These are phyloP conservation scores for Agriopis marginaria DNA, from an alignment of 2,888 invertebrate genomes.

Conservation along the genomic window DNA sequence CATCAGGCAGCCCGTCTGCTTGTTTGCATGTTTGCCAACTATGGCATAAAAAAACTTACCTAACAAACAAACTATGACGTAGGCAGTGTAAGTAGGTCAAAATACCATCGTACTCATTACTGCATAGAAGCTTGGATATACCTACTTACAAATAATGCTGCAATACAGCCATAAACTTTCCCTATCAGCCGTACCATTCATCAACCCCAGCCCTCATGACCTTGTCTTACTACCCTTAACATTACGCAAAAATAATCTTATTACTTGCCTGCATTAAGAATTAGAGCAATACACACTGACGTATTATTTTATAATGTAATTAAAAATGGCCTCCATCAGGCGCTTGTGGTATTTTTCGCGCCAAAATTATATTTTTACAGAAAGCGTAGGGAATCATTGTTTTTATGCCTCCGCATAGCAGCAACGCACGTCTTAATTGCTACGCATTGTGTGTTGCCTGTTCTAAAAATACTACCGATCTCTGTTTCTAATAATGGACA, in stretches of 20 bases:
- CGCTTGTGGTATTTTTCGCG: constrained; percentile 11
- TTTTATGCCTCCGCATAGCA: constrained; percentile 75
- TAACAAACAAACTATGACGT: neutral
- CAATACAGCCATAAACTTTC: constrained; percentile 1
- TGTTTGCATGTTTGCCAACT: too few relatives aligned
- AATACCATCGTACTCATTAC: neutral
- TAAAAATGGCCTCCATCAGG: constrained; percentile 2
- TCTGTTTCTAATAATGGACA: neutral
- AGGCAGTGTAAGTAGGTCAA: neutral
- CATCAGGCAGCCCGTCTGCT: too few relatives aligned
- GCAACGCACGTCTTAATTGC: constrained; percentile 64
- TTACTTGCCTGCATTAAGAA: constrained; percentile 8
- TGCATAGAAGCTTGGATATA: neutral
- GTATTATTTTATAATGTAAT: neutral
- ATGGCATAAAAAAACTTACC: neutral
- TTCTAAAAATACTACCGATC: constrained; percentile 10
- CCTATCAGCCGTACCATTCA: constrained; percentile 20
- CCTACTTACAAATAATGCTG: neutral
- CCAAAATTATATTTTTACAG: constrained; percentile 31
- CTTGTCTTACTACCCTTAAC: constrained; percentile 18
- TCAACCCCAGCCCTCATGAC: constrained; percentile 15
- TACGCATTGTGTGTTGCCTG: constrained; percentile 61
- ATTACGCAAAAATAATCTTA: constrained; percentile 23
- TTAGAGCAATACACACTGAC: neutral
- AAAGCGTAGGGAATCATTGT: constrained; percentile 30